These are phyloP conservation scores for Triops cancriformis DNA, from an alignment of 1,140 invertebrate species.

Conservation along the genomic window DNA sequence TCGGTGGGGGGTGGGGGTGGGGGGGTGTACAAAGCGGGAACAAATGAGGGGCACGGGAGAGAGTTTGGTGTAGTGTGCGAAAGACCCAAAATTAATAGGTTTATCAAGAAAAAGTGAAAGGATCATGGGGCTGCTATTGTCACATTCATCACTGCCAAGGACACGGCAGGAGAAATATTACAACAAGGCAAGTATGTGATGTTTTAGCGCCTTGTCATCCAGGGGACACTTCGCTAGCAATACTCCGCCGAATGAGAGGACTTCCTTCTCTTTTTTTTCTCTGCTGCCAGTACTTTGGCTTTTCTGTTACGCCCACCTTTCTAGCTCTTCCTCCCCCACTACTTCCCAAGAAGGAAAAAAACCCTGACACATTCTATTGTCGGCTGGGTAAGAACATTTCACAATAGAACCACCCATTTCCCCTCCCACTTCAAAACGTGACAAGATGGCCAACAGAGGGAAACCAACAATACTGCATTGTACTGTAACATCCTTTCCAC, in stretches of 20 bases:
- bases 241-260: neutral
- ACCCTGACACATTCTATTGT: no score
- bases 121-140: neutral
- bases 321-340: no score
- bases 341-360: no score
- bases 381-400: no score
- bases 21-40: neutral
- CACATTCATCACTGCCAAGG: slow-evolving; percentile 13
- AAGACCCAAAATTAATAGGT: neutral
- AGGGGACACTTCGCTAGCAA: neutral
- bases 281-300: neutral
- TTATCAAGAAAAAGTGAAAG: neutral
- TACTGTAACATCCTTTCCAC: no score
- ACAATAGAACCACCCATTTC: no score
- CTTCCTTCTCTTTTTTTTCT: neutral
- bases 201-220: neutral
- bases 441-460: no score
- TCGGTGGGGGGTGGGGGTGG: no score
- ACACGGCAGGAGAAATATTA: neutral
- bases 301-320: neutral
- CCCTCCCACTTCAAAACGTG: no score
- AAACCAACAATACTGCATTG: no score
- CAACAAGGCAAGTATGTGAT: neutral
- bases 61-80: neutral
- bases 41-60: neutral